A percentile compares a stretch with the other conserved stretches of the same genome.
Conservation (phyloP, 2,797 vertebrate genomes). For the Pseudomugil tenellus region DNA sequence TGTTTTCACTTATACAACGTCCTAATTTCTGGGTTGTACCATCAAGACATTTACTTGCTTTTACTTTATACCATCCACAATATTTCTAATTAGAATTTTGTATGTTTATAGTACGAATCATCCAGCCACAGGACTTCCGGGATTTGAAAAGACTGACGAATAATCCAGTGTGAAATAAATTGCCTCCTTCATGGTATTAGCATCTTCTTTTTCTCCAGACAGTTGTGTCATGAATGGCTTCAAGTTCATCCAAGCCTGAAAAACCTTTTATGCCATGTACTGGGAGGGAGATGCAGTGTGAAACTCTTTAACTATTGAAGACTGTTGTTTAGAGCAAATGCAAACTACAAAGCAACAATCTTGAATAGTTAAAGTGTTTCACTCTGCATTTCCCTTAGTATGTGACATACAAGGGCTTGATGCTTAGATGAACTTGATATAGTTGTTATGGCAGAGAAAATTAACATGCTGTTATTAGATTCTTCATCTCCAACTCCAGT, state of each 20-base stretch:
- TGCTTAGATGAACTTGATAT: background rate
- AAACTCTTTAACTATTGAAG: background rate
- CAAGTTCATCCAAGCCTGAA: conserved; percentile 20
- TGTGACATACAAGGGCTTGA: too few relatives aligned
- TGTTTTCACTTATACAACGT: too few relatives aligned
- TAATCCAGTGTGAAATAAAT: conserved; percentile 46
- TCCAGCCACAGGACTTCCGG: conserved; percentile 13
- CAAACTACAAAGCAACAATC: conserved; percentile 28
- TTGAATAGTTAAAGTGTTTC: conserved; percentile 3
- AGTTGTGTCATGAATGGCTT: conserved; percentile 10
- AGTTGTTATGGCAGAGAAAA: conserved; percentile 16
- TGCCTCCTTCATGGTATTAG: conserved; percentile 32
- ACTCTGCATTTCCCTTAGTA: too few relatives aligned
- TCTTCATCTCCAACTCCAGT: conserved; percentile 22
- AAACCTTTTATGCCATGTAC: background rate
- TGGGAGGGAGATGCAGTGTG: conserved; percentile 6
- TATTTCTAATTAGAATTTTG: too few relatives aligned
- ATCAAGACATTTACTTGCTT: background rate
- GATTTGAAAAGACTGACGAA: conserved; percentile 24
- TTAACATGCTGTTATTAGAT: conserved; percentile 56
- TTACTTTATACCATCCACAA: too few relatives aligned
- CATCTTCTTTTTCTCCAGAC: conserved; percentile 33
- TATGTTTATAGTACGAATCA: too few relatives aligned
- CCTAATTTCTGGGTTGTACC: too few relatives aligned
- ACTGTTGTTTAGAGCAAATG: conserved; percentile 20